Evolutionary conservation across 2,113 vertebrate species (phyloP), one percentile per base, ranked within the genome.

Genomic region (Anolis sagrei): DNA sequence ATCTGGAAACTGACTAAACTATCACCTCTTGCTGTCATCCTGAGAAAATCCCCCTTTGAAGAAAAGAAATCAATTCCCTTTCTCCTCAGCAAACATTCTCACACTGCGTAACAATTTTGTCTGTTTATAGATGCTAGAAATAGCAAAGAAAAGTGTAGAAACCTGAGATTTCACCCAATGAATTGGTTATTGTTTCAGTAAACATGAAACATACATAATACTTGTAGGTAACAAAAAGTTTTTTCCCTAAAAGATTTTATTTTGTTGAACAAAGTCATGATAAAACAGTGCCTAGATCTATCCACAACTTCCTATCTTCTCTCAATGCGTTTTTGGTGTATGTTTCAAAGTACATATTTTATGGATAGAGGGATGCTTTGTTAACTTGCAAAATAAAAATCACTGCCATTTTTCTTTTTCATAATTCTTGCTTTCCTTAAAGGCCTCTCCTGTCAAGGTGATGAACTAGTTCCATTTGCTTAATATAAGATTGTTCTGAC

Each of bases 391-490:
- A 13, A 49, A 54, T 74, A 44, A 25, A 1, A 7, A 5, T 79
- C 66, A 70, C n/a, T 68, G 0, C 62, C 76, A 76, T 39, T 27
- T 5, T 79, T 23, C 77, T 82, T 0, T 75, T 16, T 48, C 48
- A 64, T 25, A 2, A 1, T 2, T 73, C 61, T 2, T 1, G 1
- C 74, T 79, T 86, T 83, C 39, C 9, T 89, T 91, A 81, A 25
- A 7, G 16, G 13, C 44, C 1, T n/a, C 76, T 75, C 80, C 18
- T 69, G 89, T 51, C 85, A 32, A 73, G 10, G 3, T 79, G 68
- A 81, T 39, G 88, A 89, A 87, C 0, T 3, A 51, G 16, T 76
- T 93, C 86, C 69, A 70, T 80, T 74, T 10, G 78, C 6, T 62
- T 83, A 88, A 83, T 78, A n/a, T 4, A 79, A 82, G 23, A 77